A percentile compares a stretch with the other conserved stretches of the same genome.
phyloP scores from a whole-genome alignment of 2,888 invertebrate genomes.

The Agrenia bidenticulata region DNA sequence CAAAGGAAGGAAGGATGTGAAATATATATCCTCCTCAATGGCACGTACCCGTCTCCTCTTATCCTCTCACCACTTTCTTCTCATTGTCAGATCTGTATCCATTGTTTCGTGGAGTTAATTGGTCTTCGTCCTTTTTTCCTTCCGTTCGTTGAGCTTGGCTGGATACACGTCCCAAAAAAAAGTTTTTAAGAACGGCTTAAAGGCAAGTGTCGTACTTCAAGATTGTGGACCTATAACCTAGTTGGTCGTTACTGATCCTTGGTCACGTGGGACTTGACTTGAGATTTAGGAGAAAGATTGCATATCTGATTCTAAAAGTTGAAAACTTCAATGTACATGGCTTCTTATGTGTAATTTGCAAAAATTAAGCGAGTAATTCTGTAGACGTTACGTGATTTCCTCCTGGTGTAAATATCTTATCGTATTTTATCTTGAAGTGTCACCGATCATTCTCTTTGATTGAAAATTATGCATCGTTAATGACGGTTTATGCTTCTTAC shows the following conservation, averaged over 20 bases:
- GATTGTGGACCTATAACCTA: not conserved
- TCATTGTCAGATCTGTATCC: not conserved
- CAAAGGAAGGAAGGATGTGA: not conserved
- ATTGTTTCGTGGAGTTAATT: slow-evolving; percentile 16
- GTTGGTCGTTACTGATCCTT: too few species aligned
- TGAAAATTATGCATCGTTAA: too few species aligned
- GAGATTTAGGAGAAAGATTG: too few species aligned
- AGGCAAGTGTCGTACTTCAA: not conserved
- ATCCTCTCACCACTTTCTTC: slow-evolving; percentile 8
- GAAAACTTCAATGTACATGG: too few species aligned
- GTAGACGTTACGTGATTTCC: too few species aligned
- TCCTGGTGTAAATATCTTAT: too few species aligned
- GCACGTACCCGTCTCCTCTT: not conserved
- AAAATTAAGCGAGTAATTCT: too few species aligned
- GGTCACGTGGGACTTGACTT: not conserved
- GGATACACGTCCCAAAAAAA: not conserved
- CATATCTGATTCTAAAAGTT: too few species aligned
- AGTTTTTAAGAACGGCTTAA: not conserved
- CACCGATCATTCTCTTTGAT: too few species aligned
- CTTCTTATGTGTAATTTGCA: too few species aligned
- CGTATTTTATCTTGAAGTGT: too few species aligned
- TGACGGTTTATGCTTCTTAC: too few species aligned
- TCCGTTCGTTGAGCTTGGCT: not conserved
- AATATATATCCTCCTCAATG: not conserved
- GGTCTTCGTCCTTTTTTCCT: slow-evolving; percentile 7